Evolutionary conservation across 2,888 invertebrate genomes (phyloP).

Genomic region (Heliconius ismenius): DNA sequence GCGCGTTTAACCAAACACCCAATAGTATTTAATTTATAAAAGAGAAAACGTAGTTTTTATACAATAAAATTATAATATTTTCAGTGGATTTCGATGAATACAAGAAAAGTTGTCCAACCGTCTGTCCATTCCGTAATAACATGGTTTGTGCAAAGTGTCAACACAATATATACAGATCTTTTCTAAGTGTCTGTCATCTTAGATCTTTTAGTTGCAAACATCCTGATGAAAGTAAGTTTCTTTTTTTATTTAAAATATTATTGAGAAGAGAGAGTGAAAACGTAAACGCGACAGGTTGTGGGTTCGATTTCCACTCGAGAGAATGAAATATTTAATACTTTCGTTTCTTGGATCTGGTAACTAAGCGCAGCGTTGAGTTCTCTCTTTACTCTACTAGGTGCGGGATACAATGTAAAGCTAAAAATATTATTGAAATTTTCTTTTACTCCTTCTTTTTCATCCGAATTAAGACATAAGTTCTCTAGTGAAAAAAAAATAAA

Average conservation of each 20-base stretch:
- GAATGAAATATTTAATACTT: too few species aligned
- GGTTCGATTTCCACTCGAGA: too few species aligned
- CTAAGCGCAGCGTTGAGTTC: neutral
- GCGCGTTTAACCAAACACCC: too few species aligned
- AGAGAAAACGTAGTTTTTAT: neutral
- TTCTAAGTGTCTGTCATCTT: slow-evolving; percentile 61
- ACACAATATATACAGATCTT: slow-evolving; percentile 60
- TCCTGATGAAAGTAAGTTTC: slow-evolving; percentile 53
- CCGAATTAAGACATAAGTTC: too few species aligned
- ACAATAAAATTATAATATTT: neutral
- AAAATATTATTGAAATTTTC: too few species aligned
- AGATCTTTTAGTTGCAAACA: slow-evolving; percentile 57
- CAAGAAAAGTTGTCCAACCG: slow-evolving; percentile 50
- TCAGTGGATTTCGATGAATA: slow-evolving; percentile 46
- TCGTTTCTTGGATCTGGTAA: neutral
- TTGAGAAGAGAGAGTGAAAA: too few species aligned
- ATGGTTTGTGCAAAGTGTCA: slow-evolving; percentile 61
- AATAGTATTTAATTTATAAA: neutral
- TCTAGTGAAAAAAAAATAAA: too few species aligned
- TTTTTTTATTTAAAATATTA: neutral
- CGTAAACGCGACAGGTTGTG: too few species aligned
- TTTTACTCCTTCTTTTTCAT: too few species aligned
- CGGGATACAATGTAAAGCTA: too few species aligned
- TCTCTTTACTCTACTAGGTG: too few species aligned
- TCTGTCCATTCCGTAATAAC: slow-evolving; percentile 52